Evolutionary conservation across 2,797 vertebrate genomes (phyloP).

Genomic region (Thalassophryne amazonica): DNA sequence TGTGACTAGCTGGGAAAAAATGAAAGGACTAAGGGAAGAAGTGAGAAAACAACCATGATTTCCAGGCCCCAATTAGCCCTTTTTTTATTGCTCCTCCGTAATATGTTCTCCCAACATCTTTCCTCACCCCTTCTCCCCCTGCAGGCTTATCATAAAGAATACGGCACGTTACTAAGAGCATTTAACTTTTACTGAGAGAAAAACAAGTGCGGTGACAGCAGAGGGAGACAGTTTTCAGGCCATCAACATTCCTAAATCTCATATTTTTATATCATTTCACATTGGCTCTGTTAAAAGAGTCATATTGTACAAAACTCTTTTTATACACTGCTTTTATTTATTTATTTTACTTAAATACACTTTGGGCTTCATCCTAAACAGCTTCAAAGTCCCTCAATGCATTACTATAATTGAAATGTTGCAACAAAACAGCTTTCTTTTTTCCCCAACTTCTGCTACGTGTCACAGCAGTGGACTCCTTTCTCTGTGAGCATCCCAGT

Average conservation of each 20-base stretch:
- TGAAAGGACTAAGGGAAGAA: conserved; percentile 26
- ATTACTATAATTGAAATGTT: no score
- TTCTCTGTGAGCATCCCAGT: no score
- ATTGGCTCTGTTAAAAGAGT: background rate
- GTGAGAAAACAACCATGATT: conserved; percentile 72
- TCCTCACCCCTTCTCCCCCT: conserved; percentile 28
- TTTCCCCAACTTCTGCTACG: no score
- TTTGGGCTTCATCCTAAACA: no score
- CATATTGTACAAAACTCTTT: no score
- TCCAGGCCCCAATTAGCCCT: conserved; percentile 73
- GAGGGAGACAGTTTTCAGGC: conserved; percentile 3
- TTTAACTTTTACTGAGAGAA: conserved; percentile 36
- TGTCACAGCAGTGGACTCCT: no score
- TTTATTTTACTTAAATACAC: no score
- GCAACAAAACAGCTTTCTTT: no score
- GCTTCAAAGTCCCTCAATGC: no score
- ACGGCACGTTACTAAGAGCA: conserved; percentile 44
- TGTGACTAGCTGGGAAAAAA: conserved; percentile 66
- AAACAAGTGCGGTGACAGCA: conserved; percentile 12
- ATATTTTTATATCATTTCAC: conserved; percentile 4
- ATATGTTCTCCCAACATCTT: conserved; percentile 46
- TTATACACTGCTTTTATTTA: no score
- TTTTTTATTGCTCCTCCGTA: conserved; percentile 66
- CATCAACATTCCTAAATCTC: background rate
- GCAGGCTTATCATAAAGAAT: conserved; percentile 57